Percentiles rank a stretch among this genome's conserved stretches.
phyloP scores from a whole-genome alignment of 1,140 invertebrate genomes.

The Acromyrmex echinatior region DNA sequence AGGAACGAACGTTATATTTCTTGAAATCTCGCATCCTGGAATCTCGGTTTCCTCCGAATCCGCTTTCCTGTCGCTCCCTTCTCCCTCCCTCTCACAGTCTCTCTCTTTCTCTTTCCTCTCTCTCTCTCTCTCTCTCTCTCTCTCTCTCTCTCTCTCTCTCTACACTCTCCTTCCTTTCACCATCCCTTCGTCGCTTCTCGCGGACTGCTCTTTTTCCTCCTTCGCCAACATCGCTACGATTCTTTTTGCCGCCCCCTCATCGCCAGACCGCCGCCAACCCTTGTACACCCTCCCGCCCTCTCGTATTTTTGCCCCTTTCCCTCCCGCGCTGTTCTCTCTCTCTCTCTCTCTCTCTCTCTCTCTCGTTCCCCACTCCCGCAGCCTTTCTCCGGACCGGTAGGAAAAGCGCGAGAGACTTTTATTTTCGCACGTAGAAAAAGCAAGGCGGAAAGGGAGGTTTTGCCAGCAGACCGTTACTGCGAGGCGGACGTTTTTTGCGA shows the following conservation, averaged over 20 bases:
- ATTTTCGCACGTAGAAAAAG: constrained; percentile 74
- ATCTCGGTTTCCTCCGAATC: constrained; percentile 41
- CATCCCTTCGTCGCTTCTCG: constrained; percentile 38
- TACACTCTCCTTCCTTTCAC: constrained; percentile 38
- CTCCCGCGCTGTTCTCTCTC: constrained; percentile 35
- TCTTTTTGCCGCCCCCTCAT: constrained; percentile 59
- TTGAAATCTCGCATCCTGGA: constrained; percentile 26
- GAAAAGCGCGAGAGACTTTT: constrained; percentile 76
- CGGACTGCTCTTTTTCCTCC: constrained; percentile 53
- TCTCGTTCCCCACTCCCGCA: constrained; percentile 28
- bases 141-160: neutral
- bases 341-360: neutral
- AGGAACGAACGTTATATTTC: constrained; percentile 2
- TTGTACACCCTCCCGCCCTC: constrained; percentile 61
- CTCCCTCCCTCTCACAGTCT: neutral
- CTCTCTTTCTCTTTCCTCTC: neutral
- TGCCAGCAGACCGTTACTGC: constrained; percentile 74
- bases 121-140: neutral
- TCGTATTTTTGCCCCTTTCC: constrained; percentile 72
- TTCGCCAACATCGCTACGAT: constrained; percentile 53
- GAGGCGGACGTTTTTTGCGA: constrained; percentile 71
- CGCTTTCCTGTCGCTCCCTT: neutral
- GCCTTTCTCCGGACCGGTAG: constrained; percentile 65
- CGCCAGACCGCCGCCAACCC: constrained; percentile 28
- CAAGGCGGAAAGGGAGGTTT: constrained; percentile 72